A percentile compares a stretch with the other conserved stretches of the same genome.
phyloP scores from a whole-genome alignment of 2,888 invertebrate species.

The Lasioglossum vierecki region DNA sequence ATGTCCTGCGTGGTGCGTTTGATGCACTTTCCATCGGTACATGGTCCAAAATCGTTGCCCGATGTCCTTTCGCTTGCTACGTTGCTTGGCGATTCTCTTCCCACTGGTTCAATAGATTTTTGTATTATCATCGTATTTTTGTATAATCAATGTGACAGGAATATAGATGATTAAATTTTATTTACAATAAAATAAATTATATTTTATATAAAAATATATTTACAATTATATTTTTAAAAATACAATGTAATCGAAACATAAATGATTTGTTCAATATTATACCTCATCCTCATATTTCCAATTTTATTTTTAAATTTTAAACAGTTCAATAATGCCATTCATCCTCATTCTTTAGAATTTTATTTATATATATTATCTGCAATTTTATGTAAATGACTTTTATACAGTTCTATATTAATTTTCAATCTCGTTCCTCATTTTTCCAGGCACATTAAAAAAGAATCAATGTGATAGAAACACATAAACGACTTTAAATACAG shows the following conservation, averaged over 20 bases:
- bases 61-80: slow-evolving; percentile 60
- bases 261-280: background rate
- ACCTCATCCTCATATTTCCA: too few relatives aligned
- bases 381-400: too few relatives aligned
- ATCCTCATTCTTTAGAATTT: too few relatives aligned
- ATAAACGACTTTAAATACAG: too few relatives aligned
- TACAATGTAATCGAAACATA: background rate
- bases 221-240: background rate
- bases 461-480: too few relatives aligned
- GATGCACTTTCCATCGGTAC: slow-evolving; percentile 74
- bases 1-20: slow-evolving; percentile 68
- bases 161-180: background rate
- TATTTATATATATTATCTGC: too few relatives aligned
- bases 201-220: too few relatives aligned
- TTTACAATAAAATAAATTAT: too few relatives aligned
- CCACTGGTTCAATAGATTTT: slow-evolving; percentile 42
- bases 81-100: slow-evolving; percentile 58
- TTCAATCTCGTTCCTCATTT: too few relatives aligned
- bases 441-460: too few relatives aligned
- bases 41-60: slow-evolving; percentile 62
- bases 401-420: background rate
- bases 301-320: too few relatives aligned
- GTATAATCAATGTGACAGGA: background rate
- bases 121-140: background rate
- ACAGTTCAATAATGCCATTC: too few relatives aligned